Percentiles rank a stretch among this genome's conserved stretches.
Evolutionary conservation across 2,113 vertebrate genomes (phyloP).

Genomic region (Centropristis striata): DNA sequence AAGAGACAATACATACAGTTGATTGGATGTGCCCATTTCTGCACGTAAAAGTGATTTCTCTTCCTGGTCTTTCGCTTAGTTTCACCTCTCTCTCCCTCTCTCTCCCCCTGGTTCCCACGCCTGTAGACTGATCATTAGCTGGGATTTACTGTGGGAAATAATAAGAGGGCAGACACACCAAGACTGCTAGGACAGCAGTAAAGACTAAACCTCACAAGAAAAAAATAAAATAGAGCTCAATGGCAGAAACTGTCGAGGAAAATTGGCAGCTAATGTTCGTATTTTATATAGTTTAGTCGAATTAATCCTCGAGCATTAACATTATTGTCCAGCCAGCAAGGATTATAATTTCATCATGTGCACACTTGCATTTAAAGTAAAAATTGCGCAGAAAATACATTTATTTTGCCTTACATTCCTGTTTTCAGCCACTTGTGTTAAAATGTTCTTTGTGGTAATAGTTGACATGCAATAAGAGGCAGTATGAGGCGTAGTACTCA

Average conservation of each 20-base stretch:
- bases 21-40: background rate
- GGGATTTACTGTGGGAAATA: slow-evolving; percentile 60
- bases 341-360: background rate
- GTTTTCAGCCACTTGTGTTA: background rate
- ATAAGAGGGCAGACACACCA: slow-evolving; percentile 48
- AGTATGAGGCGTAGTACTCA: slow-evolving; percentile 1
- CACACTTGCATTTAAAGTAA: too few relatives aligned
- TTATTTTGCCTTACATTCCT: background rate
- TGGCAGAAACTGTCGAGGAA: background rate
- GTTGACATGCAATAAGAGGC: background rate
- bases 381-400: background rate
- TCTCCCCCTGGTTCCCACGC: slow-evolving; percentile 63
- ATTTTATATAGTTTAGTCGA: background rate
- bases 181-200: slow-evolving; percentile 38
- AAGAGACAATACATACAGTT: background rate
- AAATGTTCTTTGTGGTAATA: background rate
- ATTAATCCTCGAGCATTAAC: too few relatives aligned
- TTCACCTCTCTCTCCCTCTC: slow-evolving; percentile 7
- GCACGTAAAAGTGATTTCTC: background rate
- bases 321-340: background rate
- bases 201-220: slow-evolving; percentile 4
- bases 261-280: background rate
- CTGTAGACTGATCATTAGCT: slow-evolving; percentile 53
- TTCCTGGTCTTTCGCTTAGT: background rate
- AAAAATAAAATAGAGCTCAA: slow-evolving; percentile 6